These are phyloP conservation scores for Eunapius fragilis DNA, from an alignment of 37 sponge, comb jelly and placozoan genomes.

Conservation along the genomic window DNA sequence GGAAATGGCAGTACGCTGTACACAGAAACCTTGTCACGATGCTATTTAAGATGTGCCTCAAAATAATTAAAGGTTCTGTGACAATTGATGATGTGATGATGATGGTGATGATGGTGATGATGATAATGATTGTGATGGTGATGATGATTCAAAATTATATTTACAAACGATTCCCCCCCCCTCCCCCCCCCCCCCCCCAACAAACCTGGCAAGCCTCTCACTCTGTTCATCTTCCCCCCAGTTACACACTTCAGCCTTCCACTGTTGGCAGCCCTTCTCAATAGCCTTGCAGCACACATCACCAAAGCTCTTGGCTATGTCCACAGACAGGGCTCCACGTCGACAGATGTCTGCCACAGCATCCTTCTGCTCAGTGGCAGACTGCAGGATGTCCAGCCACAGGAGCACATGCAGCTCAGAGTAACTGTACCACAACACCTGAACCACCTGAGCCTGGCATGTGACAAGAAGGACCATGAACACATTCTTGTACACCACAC, in stretches of 20 bases:
- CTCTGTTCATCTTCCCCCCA: constrained; percentile 41
- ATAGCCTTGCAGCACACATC: constrained; percentile 32
- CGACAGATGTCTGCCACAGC: not conserved
- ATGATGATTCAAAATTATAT: no score
- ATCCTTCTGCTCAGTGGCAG: constrained; percentile 51
- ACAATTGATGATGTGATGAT: no score
- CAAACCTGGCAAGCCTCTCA: not conserved
- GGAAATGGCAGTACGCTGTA: no score
- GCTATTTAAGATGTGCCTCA: no score
- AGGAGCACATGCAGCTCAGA: constrained; percentile 46
- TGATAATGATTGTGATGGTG: no score
- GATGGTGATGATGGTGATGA: no score
- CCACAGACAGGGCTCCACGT: not conserved
- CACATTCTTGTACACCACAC: no score
- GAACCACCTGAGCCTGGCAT: not conserved
- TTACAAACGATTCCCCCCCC: no score
- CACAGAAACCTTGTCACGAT: no score
- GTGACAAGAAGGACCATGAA: no score
- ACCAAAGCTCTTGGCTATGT: constrained; percentile 32
- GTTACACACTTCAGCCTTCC: not conserved
- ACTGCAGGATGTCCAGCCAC: constrained; percentile 40
- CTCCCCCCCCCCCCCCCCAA: no score
- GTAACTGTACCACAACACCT: constrained; percentile 36
- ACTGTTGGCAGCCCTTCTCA: not conserved
- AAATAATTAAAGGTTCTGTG: no score